Base-by-base conservation (phyloP, 2,797 vertebrate species). In the Catharus ustulatus region DNA sequence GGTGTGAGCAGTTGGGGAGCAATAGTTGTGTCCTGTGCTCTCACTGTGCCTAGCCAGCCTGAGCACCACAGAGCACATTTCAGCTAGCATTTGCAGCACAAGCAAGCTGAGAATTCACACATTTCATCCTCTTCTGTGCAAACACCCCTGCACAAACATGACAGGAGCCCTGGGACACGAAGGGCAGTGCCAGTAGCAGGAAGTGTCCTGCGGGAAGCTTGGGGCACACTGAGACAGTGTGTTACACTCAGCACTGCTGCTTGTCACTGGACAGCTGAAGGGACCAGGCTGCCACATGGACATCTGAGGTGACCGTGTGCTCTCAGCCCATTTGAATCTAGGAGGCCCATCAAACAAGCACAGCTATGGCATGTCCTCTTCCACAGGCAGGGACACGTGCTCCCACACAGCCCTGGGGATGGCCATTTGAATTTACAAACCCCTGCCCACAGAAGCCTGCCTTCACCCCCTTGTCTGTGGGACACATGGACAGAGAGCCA, bases 171-270 rank as follows among this genome's bases (percentile, higher is more conserved):
- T 61, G n/a, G 49, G 11, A 62, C 10, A 5, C 6, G 61, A 81
- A 89, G 34, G 5, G 23, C 12, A 20, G 10, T 23, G 27, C 30
- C 76, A 48, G 29, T 1, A 67, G 69, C 57, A 59, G 48, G n/a
- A 71, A 38, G 38, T 4, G 23, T 71, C 21, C 78, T 43, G 12
- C 0, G 0, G 32, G 52, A 46, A 86, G 34, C 21, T 3, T 46
- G 38, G 13, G 19, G 11, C 20, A 43, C 36, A 13, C 32, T 49
- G 32, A 71, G 30, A 38, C 54, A 19, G 9, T 3, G 5, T 57
- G 22, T 34, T 36, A 46, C 63, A 54, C 26, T 38, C 45, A 57
- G 49, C 57, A 20, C 32, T 22, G 26, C 32, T 15, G 64, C 46
- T 21, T 69, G 22, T 14, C 32, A n/a, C 45, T 17, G 55, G 32